Evolutionary conservation across 2,113 vertebrate genomes (phyloP).

Genomic region (Colaptes auratus): DNA sequence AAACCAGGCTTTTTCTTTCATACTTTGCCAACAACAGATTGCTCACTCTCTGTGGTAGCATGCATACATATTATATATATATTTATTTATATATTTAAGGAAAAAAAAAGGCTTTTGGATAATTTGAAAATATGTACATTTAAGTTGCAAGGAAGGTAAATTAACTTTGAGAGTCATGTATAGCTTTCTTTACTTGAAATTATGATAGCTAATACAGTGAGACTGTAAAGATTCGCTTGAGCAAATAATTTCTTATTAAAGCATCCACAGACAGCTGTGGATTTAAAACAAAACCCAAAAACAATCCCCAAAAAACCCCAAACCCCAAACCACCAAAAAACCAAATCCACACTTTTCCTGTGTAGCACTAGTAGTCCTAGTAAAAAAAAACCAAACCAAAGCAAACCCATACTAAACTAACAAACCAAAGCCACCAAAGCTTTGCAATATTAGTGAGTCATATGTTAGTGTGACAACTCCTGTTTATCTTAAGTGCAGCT

Average conservation of each 20-base stretch:
- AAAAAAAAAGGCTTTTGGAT: background rate
- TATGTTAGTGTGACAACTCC: slow-evolving; percentile 41
- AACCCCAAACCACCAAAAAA: background rate
- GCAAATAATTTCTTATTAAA: slow-evolving; percentile 31
- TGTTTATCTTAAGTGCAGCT: slow-evolving; percentile 58
- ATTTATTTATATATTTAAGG: background rate
- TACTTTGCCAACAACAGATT: slow-evolving; percentile 5
- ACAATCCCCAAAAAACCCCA: background rate
- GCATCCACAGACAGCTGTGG: background rate
- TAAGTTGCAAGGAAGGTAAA: background rate
- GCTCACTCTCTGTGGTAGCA: background rate
- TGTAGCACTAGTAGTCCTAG: background rate
- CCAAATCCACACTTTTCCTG: background rate
- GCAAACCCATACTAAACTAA: too few relatives aligned
- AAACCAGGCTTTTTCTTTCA: slow-evolving; percentile 12
- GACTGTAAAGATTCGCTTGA: background rate
- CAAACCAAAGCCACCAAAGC: background rate
- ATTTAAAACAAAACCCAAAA: background rate
- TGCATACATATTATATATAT: background rate
- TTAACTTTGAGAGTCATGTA: background rate
- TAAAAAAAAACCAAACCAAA: background rate
- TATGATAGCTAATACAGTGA: background rate
- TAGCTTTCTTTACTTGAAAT: slow-evolving; percentile 24
- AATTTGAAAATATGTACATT: background rate
- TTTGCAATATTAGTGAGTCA: slow-evolving; percentile 24